phyloP scores from a whole-genome alignment of 1,140 invertebrate genomes.

The Drosophila persimilis region DNA sequence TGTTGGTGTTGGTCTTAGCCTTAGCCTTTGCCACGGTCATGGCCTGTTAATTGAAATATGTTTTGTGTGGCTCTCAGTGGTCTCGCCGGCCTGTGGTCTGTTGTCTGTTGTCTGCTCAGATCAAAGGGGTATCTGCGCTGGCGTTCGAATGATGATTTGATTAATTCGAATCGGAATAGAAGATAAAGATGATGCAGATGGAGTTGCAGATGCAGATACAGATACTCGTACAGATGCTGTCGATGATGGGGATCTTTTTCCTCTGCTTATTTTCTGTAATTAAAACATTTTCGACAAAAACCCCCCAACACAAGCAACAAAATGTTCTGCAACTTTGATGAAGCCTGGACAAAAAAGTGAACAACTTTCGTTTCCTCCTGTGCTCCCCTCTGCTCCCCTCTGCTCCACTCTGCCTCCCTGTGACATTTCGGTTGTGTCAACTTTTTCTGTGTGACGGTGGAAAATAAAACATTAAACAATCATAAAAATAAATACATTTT shows the following conservation, averaged over 20 bases:
- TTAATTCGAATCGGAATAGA: conserved; percentile 61
- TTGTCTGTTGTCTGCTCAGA: conserved; percentile 37
- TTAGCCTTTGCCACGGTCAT: conserved; percentile 54
- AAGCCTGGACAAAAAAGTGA: neutral
- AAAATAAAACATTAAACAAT: conserved; percentile 79
- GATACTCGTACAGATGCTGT: neutral
- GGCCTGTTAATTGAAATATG: conserved; percentile 79
- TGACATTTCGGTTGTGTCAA: conserved; percentile 12
- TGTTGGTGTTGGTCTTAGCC: neutral
- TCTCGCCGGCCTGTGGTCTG: neutral
- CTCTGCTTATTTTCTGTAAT: conserved; percentile 31
- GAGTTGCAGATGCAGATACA: conserved; percentile 1
- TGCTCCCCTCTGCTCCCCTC: too few species aligned
- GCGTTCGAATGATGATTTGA: conserved; percentile 71
- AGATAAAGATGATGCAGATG: conserved; percentile 8
- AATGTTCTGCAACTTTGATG: neutral
- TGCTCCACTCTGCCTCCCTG: too few species aligned
- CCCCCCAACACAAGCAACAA: neutral
- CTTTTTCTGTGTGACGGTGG: conserved; percentile 29
- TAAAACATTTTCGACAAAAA: conserved; percentile 39
- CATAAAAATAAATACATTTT: conserved; percentile 73
- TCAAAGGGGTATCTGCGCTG: conserved; percentile 57
- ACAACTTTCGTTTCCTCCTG: conserved; percentile 3
- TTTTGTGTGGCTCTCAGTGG: conserved; percentile 23
- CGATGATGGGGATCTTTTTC: conserved; percentile 30